Base-by-base conservation (phyloP, 2,888 invertebrate genomes). In the Brenthis ino region DNA sequence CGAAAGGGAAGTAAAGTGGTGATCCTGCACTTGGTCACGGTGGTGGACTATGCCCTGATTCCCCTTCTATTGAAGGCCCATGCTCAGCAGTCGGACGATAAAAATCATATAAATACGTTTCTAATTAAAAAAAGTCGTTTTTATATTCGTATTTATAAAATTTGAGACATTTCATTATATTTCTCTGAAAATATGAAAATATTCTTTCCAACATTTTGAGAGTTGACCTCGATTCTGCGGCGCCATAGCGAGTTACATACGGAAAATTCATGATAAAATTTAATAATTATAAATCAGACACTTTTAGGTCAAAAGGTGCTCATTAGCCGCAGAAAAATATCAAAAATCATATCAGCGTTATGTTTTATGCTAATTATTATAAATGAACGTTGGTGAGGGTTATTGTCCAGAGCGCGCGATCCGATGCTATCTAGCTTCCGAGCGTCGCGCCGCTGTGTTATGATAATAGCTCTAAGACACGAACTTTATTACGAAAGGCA, bases 351-450 rank as follows among this genome's bases (percentile, higher is more conserved):
- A 83, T 79, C 77, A 80, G 77, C 76, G 75, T 77, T 75, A 72
- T 79, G 76, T 82, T 82, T 85, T 85, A 87, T 85, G 85, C 77
- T 86, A 87, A 87, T 88, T 84, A 87, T 86, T 83, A 87, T 87
- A 86, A 89, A 87, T 87, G 84, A 87, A 85, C 83, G 85, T 82
- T 50, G 77, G 81, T 87, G 84, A 88, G 88, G 91, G 91, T 91
- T 89, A 91, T 91, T 89, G 91, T 91, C 91, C 91, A 91, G 82
- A 83, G 87, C 84, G 85, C 87, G 88, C 90, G 87, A 90, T 89
- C 82, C 81, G 91, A 91, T 91, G 82, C 81, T 89, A 91, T 91
- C 91, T 85, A 64, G 82, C 75, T 88, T 88, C 89, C 88, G 85
- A 86, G 81, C 87, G 91, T 89, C 91, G 91, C 89, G 85, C 84